A percentile compares a stretch with the other conserved stretches of the same genome.
Evolutionary conservation across 2,888 invertebrate genomes (phyloP).

Genomic region (Helobdella robusta): DNA sequence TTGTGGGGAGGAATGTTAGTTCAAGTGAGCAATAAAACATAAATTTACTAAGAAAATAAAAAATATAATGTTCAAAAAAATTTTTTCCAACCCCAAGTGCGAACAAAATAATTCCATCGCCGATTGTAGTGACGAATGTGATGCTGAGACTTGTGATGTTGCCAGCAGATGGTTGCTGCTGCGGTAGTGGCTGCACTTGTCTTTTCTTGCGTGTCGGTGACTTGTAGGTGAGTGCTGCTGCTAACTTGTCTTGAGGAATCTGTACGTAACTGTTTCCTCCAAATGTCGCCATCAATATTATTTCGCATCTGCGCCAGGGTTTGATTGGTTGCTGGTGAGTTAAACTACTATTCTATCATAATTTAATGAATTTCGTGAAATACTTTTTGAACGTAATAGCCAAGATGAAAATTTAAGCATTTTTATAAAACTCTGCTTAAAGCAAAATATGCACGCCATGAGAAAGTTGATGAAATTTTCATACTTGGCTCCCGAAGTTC

Average conservation of each 20-base stretch:
- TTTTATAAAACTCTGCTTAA: too few species aligned
- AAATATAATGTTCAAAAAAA: not conserved
- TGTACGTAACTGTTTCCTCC: slow-evolving; percentile 36
- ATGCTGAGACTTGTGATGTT: slow-evolving; percentile 32
- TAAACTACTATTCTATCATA: too few species aligned
- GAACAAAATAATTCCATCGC: slow-evolving; percentile 38
- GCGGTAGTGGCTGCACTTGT: too few species aligned
- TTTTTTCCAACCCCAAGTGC: slow-evolving; percentile 34
- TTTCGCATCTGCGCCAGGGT: slow-evolving; percentile 37
- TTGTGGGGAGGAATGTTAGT: too few species aligned
- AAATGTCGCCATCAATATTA: slow-evolving; percentile 40
- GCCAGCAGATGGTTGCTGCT: too few species aligned
- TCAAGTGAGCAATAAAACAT: not conserved
- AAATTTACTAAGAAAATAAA: not conserved
- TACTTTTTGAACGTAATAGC: too few species aligned
- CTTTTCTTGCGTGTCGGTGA: not conserved
- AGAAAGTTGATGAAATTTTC: slow-evolving; percentile 36
- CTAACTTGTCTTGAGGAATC: slow-evolving; percentile 28
- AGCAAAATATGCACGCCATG: slow-evolving; percentile 34
- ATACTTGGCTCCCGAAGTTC: slow-evolving; percentile 35
- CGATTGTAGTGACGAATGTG: slow-evolving; percentile 38
- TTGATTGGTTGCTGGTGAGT: too few species aligned
- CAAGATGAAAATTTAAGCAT: too few species aligned
- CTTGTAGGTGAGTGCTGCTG: too few species aligned
- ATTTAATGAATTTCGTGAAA: too few species aligned